Evolutionary conservation across 2,888 invertebrate species (phyloP).

Genomic region (Epiperipatus broadwayi): DNA sequence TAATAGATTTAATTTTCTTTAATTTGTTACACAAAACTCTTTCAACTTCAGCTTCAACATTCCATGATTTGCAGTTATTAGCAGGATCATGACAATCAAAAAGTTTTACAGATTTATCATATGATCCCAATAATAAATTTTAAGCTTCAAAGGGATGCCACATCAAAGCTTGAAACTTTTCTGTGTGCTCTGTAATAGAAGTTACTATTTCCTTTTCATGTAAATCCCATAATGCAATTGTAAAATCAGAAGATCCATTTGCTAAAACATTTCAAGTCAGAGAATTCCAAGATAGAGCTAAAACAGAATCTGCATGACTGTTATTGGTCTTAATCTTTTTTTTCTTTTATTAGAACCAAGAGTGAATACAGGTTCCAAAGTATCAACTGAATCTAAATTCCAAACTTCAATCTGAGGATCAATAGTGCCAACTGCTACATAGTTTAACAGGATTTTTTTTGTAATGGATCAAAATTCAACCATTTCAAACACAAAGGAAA

Average conservation of each 20-base stretch:
- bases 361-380: too few relatives aligned
- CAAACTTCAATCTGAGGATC: too few relatives aligned
- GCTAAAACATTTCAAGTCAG: conserved; percentile 57
- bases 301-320: too few relatives aligned
- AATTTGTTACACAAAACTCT: conserved; percentile 61
- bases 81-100: conserved; percentile 53
- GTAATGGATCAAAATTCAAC: too few relatives aligned
- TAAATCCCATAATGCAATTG: conserved; percentile 77
- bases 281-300: too few relatives aligned
- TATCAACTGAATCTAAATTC: too few relatives aligned
- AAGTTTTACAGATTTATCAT: conserved; percentile 53
- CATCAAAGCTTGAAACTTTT: conserved; percentile 61
- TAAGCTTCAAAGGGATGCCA: conserved; percentile 70
- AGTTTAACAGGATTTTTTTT: too few relatives aligned
- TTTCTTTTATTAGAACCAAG: too few relatives aligned
- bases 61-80: conserved; percentile 44
- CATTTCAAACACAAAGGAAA: too few relatives aligned
- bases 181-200: conserved; percentile 48
- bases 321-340: too few relatives aligned
- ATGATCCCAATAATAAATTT: conserved; percentile 58
- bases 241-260: conserved; percentile 75
- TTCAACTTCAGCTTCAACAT: conserved; percentile 60
- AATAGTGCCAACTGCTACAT: too few relatives aligned
- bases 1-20: too few relatives aligned
- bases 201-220: conserved; percentile 55